A percentile compares a stretch with the other conserved stretches of the same genome.
These are phyloP conservation scores for Pipistrellus nathusii DNA, from an alignment of 2,797 vertebrate species.

Conservation along the genomic window DNA sequence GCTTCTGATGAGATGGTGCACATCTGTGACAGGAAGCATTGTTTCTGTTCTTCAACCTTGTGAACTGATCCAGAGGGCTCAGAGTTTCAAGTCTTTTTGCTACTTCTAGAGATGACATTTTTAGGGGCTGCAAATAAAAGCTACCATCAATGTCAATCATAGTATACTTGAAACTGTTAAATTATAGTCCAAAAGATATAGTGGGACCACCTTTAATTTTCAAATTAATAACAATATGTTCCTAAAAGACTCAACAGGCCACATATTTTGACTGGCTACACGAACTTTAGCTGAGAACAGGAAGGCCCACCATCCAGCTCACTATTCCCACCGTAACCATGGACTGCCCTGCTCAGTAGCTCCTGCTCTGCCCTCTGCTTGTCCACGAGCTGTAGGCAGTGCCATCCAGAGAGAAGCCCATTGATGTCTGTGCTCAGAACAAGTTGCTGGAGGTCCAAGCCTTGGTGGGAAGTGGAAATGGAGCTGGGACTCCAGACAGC, in stretches of 20 bases:
- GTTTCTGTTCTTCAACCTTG: not conserved
- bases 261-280: not conserved
- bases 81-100: not conserved
- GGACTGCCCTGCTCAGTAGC: not conserved
- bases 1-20: not conserved
- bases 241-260: not conserved
- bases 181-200: not conserved
- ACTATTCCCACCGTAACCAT: rapidly evolving
- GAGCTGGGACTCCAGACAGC: not conserved
- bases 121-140: not conserved
- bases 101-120: not conserved
- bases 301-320: rapidly evolving
- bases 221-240: not conserved
- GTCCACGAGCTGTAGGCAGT: rapidly evolving
- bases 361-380: not conserved
- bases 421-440: not conserved
- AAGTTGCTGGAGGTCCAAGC: not conserved
- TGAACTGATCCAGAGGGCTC: rapidly evolving
- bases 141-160: not conserved
- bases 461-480: not conserved
- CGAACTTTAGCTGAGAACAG: not conserved
- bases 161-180: not conserved
- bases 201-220: not conserved
- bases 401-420: rapidly evolving
- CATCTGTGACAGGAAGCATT: not conserved